Percentiles rank a stretch among this genome's conserved stretches.
phyloP scores from a whole-genome alignment of 92 coral and sea anemone genomes.

The Blastomussa wellsi region DNA sequence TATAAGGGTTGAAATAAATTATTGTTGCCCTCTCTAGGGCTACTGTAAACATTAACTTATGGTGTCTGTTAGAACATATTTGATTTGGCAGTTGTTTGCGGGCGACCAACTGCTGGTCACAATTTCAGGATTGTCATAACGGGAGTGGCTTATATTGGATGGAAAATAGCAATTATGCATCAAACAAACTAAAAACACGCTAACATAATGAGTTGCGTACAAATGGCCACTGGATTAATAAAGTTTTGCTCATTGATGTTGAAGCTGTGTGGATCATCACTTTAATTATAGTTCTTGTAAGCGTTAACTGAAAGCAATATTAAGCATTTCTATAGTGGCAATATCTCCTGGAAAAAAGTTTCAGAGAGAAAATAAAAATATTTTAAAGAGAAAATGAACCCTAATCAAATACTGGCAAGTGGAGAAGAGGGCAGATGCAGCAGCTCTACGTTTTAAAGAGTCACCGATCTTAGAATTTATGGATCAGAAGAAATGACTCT shows the following conservation, averaged over 20 bases:
- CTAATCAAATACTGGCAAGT: no score
- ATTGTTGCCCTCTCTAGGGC: background rate
- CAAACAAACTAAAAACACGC: background rate
- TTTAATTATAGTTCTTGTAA: background rate
- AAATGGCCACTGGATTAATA: background rate
- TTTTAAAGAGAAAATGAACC: no score
- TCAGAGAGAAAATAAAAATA: no score
- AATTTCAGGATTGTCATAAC: background rate
- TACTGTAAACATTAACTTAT: background rate
- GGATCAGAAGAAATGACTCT: no score
- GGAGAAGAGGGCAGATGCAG: no score
- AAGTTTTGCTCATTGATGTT: background rate
- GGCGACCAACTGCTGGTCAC: background rate
- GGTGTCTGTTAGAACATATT: no score
- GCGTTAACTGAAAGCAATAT: background rate
- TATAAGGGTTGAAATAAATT: background rate
- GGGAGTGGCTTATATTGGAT: background rate
- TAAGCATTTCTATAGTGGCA: no score
- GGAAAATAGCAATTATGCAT: background rate
- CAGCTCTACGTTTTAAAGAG: no score
- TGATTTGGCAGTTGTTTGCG: background rate
- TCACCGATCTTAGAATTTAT: no score
- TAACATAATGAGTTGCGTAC: background rate
- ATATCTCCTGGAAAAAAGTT: no score
- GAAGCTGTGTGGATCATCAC: background rate